phyloP scores from a whole-genome alignment of 2,888 invertebrate species.

The Oeneis ivallda region DNA sequence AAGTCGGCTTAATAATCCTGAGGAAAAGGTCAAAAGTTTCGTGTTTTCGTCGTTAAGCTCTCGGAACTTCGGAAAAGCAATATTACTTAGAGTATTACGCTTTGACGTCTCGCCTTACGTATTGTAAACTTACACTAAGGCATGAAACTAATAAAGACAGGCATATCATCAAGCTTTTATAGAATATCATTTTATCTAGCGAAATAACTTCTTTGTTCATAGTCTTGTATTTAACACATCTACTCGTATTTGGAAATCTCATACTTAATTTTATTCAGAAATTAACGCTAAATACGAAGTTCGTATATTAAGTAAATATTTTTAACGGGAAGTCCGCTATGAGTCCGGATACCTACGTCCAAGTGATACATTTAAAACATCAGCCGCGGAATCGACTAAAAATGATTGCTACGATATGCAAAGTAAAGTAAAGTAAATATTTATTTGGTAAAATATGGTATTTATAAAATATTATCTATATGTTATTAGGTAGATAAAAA shows the following conservation, averaged over 20 bases:
- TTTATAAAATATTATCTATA: too few relatives aligned
- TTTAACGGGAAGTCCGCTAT: too few relatives aligned
- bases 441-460: too few relatives aligned
- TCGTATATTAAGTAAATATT: too few relatives aligned
- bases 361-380: too few relatives aligned
- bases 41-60: slow-evolving; percentile 63
- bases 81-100: slow-evolving; percentile 48
- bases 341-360: too few relatives aligned
- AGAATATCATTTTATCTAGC: neutral
- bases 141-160: slow-evolving; percentile 48
- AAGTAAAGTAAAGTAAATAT: too few relatives aligned
- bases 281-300: too few relatives aligned
- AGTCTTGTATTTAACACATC: neutral
- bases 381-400: too few relatives aligned
- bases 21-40: slow-evolving; percentile 59
- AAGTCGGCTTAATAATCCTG: slow-evolving; percentile 39
- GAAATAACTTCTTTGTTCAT: neutral
- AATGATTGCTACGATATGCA: too few relatives aligned
- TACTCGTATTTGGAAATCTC: neutral
- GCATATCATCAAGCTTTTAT: neutral
- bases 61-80: slow-evolving; percentile 53
- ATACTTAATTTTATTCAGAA: neutral
- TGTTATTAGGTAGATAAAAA: too few relatives aligned
- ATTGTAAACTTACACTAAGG: slow-evolving; percentile 49
- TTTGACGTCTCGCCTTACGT: slow-evolving; percentile 42